Evolutionary conservation across 1,140 invertebrate genomes (phyloP).

Genomic region (Bombus sibiricus): DNA sequence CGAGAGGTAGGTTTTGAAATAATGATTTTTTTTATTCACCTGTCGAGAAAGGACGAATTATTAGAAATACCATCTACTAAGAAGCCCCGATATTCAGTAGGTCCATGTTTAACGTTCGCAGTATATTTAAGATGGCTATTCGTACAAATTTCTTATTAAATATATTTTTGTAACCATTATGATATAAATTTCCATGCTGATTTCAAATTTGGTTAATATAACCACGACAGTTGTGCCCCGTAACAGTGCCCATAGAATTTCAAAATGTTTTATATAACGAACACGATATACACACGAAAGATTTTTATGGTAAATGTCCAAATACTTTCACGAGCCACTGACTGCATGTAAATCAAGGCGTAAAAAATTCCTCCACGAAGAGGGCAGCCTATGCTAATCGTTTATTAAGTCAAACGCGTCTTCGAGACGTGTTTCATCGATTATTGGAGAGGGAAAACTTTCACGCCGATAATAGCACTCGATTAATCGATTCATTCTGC

Average conservation of each 20-base stretch:
- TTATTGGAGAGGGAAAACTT: neutral
- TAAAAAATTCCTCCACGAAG: neutral
- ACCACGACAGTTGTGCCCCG: too few species aligned
- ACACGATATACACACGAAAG: too few species aligned
- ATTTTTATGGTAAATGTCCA: neutral
- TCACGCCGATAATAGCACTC: neutral
- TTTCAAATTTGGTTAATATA: too few species aligned
- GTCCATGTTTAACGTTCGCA: too few species aligned
- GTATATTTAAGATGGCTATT: too few species aligned
- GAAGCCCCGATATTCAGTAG: too few species aligned
- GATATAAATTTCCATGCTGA: too few species aligned
- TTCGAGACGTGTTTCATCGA: neutral
- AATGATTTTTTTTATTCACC: neutral
- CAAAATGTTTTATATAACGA: too few species aligned
- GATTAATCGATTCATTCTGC: neutral
- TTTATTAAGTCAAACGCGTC: neutral
- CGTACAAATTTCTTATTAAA: too few species aligned
- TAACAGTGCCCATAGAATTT: too few species aligned
- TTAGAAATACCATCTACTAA: too few species aligned
- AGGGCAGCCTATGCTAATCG: neutral
- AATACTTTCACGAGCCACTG: neutral
- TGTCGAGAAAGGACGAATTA: neutral
- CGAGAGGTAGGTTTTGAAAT: neutral
- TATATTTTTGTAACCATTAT: too few species aligned
- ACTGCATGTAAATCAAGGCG: neutral